Evolutionary conservation across 2,113 vertebrate genomes (phyloP).

Genomic region (Phrynosoma blainvillii): DNA sequence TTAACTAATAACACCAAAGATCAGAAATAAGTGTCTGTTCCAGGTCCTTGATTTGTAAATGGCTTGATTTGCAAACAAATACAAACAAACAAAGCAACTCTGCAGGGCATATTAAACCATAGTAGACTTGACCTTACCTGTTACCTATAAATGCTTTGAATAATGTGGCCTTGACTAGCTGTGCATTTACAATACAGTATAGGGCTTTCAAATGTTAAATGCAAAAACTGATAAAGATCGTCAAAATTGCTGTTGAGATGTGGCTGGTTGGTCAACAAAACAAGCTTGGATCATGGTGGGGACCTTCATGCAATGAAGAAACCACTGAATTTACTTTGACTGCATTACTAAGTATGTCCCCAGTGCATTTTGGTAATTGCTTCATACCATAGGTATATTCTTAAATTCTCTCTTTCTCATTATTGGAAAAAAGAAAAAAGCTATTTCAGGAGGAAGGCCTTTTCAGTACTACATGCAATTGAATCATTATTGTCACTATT

Average conservation of each 20-base stretch:
- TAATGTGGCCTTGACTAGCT: not conserved
- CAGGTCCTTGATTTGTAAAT: constrained; percentile 35
- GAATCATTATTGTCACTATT: too few relatives aligned
- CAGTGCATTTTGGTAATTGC: not conserved
- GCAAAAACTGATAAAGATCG: not conserved
- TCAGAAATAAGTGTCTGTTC: constrained; percentile 3
- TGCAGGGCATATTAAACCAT: not conserved
- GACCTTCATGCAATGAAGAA: not conserved
- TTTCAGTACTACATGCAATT: not conserved
- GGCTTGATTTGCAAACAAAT: constrained; percentile 17
- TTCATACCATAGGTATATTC: not conserved
- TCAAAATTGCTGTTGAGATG: not conserved
- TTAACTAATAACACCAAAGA: constrained; percentile 26
- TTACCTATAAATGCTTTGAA: not conserved
- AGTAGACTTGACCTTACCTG: not conserved
- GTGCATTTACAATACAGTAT: not conserved
- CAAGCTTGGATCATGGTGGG: too few relatives aligned
- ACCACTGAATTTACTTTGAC: not conserved
- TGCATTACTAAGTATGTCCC: not conserved
- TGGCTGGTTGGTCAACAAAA: not conserved
- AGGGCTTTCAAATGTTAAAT: not conserved
- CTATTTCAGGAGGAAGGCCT: not conserved
- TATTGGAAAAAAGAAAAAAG: too few relatives aligned
- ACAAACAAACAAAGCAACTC: not conserved
- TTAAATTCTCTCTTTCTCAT: too few relatives aligned